These are phyloP conservation scores for Antennarius striatus DNA, from an alignment of 2,113 vertebrate species.

Conservation along the genomic window DNA sequence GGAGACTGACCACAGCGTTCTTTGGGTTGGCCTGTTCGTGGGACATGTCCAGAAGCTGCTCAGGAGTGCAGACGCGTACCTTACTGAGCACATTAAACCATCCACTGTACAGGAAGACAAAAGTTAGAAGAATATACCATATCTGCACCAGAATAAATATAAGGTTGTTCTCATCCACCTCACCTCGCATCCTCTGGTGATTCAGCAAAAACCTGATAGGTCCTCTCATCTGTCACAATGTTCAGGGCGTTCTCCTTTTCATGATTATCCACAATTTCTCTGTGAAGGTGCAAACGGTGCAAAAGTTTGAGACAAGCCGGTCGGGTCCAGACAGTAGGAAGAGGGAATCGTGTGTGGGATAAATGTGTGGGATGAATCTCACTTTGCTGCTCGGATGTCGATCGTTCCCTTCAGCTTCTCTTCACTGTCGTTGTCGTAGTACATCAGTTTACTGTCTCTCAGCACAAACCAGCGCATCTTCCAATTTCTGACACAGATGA, in stretches of 20 bases:
- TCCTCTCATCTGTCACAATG: conserved; percentile 89
- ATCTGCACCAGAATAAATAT: background rate
- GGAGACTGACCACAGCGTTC: conserved; percentile 88
- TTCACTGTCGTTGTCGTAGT: conserved; percentile 92
- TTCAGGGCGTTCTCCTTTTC: conserved; percentile 94
- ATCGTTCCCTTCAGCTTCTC: conserved; percentile 93
- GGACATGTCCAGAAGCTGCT: conserved; percentile 92
- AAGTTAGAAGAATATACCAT: background rate
- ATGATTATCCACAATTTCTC: conserved; percentile 92
- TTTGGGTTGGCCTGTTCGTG: conserved; percentile 95
- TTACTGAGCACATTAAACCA: conserved; percentile 92
- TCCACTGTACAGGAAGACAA: conserved; percentile 71
- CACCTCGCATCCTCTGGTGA: conserved; percentile 94
- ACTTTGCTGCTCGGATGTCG: conserved; percentile 88
- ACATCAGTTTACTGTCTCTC: conserved; percentile 90
- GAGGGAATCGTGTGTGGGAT: background rate
- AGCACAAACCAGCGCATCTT: conserved; percentile 95
- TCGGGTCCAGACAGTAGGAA: background rate
- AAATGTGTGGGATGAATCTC: conserved; percentile 29
- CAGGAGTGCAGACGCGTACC: conserved; percentile 86
- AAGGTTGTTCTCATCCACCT: background rate
- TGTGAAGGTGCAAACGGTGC: conserved; percentile 48
- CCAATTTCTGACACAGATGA: conserved; percentile 82
- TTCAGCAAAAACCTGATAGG: conserved; percentile 92
- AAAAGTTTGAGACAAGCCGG: background rate